Evolutionary conservation across 1,140 invertebrate genomes (phyloP).

Genomic region (Cephus cinctus): DNA sequence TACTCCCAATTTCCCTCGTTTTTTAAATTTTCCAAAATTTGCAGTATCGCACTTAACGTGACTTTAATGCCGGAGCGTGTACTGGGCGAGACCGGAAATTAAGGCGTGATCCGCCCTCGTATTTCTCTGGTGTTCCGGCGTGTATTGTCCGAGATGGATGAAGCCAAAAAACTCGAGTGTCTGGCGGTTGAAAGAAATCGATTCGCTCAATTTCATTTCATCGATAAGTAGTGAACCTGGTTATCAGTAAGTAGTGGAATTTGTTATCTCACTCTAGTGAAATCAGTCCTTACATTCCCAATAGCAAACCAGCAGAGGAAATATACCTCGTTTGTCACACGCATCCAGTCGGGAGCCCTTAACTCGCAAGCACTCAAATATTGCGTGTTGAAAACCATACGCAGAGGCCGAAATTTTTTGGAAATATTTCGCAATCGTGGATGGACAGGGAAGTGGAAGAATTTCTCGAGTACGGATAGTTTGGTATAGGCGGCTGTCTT

Average conservation of each 20-base stretch:
- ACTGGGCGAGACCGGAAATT: constrained; percentile 10
- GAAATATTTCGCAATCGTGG: constrained; percentile 18
- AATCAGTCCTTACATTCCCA: background rate
- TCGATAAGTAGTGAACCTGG: constrained; percentile 9
- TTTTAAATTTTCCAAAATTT: constrained; percentile 1
- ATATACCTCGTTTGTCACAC: constrained; percentile 9
- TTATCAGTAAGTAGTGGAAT: background rate
- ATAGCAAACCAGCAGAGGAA: constrained; percentile 1
- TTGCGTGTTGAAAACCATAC: constrained; percentile 11
- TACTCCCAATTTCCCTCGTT: constrained; percentile 5
- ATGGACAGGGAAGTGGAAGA: constrained; percentile 13
- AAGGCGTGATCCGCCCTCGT: constrained; percentile 19
- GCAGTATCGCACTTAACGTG: constrained; percentile 6
- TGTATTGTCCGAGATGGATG: constrained; percentile 19
- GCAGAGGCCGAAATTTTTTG: background rate
- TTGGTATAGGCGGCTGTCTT: too few species aligned
- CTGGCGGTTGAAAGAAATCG: constrained; percentile 10
- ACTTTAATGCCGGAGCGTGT: constrained; percentile 11
- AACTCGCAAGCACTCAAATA: constrained; percentile 4
- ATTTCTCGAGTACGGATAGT: constrained; percentile 14
- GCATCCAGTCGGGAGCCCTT: constrained; percentile 9
- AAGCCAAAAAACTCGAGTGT: constrained; percentile 18
- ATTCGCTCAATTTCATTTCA: constrained; percentile 11
- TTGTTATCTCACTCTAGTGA: background rate
- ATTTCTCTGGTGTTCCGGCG: constrained; percentile 10